Percentiles rank a stretch among this genome's conserved stretches.
phyloP scores from a whole-genome alignment of 1,140 invertebrate species.

The Hypothenemus hampei region DNA sequence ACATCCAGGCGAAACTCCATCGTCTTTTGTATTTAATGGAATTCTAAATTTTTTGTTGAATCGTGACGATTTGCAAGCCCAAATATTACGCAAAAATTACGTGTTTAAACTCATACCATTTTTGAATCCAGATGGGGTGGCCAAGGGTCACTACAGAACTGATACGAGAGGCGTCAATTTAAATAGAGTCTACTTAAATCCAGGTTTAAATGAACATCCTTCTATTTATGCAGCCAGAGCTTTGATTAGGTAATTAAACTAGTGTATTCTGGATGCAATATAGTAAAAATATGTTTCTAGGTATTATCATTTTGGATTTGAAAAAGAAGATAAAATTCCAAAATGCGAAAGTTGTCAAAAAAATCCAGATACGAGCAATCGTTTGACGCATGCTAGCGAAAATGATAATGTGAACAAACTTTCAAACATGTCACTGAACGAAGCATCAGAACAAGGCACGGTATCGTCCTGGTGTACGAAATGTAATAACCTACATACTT shows the following conservation, averaged over 20 bases:
- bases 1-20: conserved; percentile 91
- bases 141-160: conserved; percentile 83
- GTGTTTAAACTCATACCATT: conserved; percentile 92
- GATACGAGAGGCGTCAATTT: conserved; percentile 87
- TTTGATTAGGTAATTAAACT: conserved; percentile 55
- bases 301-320: conserved; percentile 53
- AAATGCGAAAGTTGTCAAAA: conserved; percentile 28
- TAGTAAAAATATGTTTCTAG: no score
- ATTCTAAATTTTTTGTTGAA: conserved; percentile 75
- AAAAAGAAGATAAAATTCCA: conserved; percentile 46
- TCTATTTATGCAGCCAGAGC: conserved; percentile 77
- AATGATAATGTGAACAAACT: conserved; percentile 18
- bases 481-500: conserved; percentile 38
- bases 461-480: conserved; percentile 37
- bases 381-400: not conserved
- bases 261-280: not conserved
- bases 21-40: conserved; percentile 91
- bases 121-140: conserved; percentile 90
- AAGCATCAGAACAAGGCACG: conserved; percentile 30
- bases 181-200: conserved; percentile 79
- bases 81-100: conserved; percentile 67
- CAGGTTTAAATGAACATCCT: conserved; percentile 70
- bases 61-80: conserved; percentile 67
- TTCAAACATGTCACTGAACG: conserved; percentile 48
- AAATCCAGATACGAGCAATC: not conserved